Evolutionary conservation across 1,140 invertebrate genomes (phyloP).

Genomic region (Agrypnia vestita): DNA sequence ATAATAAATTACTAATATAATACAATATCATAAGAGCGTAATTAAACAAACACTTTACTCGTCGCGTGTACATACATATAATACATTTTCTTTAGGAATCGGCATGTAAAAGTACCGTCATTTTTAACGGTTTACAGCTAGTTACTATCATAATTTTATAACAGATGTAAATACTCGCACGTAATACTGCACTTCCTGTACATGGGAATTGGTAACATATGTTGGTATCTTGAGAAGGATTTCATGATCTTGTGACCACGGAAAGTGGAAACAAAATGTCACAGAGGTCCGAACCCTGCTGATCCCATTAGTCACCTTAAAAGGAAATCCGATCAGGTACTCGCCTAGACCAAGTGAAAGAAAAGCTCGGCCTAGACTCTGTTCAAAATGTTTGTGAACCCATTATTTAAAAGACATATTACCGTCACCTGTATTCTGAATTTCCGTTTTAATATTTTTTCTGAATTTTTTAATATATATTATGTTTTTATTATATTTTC

Average conservation of each 20-base stretch:
- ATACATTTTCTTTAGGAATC: too few species aligned
- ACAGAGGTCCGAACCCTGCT: slow-evolving; percentile 30
- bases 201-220: background rate
- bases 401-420: too few species aligned
- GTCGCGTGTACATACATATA: slow-evolving; percentile 25
- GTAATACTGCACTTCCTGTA: slow-evolving; percentile 5
- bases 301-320: slow-evolving; percentile 40
- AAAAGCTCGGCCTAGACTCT: background rate
- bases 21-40: slow-evolving; percentile 17
- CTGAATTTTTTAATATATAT: too few species aligned
- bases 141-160: too few species aligned
- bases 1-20: background rate
- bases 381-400: too few species aligned
- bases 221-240: background rate
- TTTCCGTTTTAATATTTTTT: too few species aligned
- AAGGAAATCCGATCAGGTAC: slow-evolving; percentile 5
- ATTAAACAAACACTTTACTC: slow-evolving; percentile 29
- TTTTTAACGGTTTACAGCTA: too few species aligned
- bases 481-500: too few species aligned
- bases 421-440: too few species aligned
- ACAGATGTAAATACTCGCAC: background rate
- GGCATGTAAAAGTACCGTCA: too few species aligned
- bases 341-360: background rate
- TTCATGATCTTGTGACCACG: slow-evolving; percentile 32
- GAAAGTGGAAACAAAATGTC: slow-evolving; percentile 42